These are phyloP conservation scores for Gasterosteus aculeatus DNA, from an alignment of 2,113 vertebrate species.

Conservation along the genomic window DNA sequence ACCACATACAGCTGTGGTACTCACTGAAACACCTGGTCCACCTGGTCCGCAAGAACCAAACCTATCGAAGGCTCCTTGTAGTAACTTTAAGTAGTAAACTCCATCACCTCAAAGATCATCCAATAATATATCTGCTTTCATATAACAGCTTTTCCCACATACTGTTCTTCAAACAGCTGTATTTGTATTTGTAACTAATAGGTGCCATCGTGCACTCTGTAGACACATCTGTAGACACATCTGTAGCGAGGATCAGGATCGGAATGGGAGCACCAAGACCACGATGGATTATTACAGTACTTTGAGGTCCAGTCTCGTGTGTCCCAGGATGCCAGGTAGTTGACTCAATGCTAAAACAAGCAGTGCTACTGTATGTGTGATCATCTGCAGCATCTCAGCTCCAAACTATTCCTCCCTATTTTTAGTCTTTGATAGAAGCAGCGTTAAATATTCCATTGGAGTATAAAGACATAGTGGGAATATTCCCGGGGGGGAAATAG, in stretches of 20 bases:
- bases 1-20: not conserved
- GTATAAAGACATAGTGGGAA: not conserved
- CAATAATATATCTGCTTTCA: not conserved
- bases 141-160: not conserved
- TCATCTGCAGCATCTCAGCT: not conserved
- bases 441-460: not conserved
- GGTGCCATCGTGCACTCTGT: not conserved
- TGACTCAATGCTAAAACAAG: not conserved
- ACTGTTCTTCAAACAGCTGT: not conserved
- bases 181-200: not conserved
- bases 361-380: not conserved
- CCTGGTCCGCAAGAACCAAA: not conserved
- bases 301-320: not conserved
- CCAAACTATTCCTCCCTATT: not conserved
- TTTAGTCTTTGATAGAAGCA: not conserved
- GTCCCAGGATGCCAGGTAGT: not conserved
- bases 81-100: not conserved
- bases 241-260: not conserved
- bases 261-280: not conserved
- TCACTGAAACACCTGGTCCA: not conserved
- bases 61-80: not conserved
- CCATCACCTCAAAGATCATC: not conserved
- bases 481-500: not conserved
- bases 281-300: not conserved
- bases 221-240: conserved; percentile 1